phyloP scores from a whole-genome alignment of 1,140 invertebrate genomes.

The Eurosta solidaginis region DNA sequence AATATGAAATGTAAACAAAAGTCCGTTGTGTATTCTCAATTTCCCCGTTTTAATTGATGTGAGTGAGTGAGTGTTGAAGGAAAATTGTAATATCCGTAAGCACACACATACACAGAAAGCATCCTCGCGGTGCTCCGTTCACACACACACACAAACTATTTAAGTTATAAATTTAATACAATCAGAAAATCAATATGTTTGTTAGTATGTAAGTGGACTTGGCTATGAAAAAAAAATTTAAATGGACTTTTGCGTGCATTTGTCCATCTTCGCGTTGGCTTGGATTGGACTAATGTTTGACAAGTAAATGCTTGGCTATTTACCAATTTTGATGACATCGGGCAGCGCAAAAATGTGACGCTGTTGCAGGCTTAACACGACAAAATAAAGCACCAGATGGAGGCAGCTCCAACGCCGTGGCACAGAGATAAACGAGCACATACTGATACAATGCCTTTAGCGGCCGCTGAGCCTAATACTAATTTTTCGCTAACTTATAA shows the following conservation, averaged over 20 bases:
- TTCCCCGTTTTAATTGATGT: neutral
- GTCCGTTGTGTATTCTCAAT: neutral
- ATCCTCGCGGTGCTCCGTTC: neutral
- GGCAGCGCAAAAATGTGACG: conserved; percentile 40
- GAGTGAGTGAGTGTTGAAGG: neutral
- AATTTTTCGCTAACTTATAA: neutral
- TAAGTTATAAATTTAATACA: conserved; percentile 18
- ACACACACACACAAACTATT: neutral
- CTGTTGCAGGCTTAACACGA: neutral
- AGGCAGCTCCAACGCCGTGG: neutral
- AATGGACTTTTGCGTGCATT: no score
- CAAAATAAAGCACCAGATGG: neutral
- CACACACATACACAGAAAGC: neutral
- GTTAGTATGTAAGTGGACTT: neutral
- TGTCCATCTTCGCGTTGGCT: neutral
- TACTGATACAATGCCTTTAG: neutral
- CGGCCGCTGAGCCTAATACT: neutral
- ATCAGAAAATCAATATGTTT: conserved; percentile 31
- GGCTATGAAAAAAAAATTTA: neutral
- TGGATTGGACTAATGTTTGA: neutral
- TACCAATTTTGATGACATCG: conserved; percentile 57
- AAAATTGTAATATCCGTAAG: neutral
- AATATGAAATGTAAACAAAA: conserved; percentile 13
- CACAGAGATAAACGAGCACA: neutral
- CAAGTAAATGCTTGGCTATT: conserved; percentile 31